Conservation (phyloP, 2,888 invertebrate species). For the Acanthococcus lagerstroemiae region DNA sequence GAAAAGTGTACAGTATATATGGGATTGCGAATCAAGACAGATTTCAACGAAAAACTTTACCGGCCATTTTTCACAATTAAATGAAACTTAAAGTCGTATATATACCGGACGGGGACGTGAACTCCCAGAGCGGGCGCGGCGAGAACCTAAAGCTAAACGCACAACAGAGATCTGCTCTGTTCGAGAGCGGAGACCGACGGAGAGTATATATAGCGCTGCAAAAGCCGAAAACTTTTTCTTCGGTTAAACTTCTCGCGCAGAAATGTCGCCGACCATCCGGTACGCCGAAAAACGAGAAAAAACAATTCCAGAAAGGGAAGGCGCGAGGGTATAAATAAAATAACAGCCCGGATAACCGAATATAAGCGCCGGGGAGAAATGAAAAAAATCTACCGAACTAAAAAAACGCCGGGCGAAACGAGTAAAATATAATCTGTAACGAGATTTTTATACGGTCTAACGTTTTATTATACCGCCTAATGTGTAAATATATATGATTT, state of each 20-base stretch:
- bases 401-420: not conserved
- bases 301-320: no score
- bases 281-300: no score
- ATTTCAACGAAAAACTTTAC: conserved; percentile 11
- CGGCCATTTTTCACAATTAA: conserved; percentile 22
- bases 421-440: not conserved
- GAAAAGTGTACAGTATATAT: no score
- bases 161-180: not conserved
- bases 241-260: no score
- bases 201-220: no score
- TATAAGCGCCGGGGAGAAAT: no score
- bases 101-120: not conserved
- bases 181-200: not conserved
- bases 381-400: not conserved
- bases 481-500: no score
- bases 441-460: not conserved
- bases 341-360: no score
- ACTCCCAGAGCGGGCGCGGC: no score
- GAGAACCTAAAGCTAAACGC: not conserved
- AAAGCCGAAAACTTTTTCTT: not conserved
- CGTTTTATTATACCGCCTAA: no score
- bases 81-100: conserved; percentile 11
- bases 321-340: no score
- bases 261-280: no score
- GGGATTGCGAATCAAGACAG: conserved; percentile 5